Evolutionary conservation across 2,113 vertebrate species (phyloP), one percentile per base, ranked within the genome.

Genomic region (Microcebus murinus): DNA sequence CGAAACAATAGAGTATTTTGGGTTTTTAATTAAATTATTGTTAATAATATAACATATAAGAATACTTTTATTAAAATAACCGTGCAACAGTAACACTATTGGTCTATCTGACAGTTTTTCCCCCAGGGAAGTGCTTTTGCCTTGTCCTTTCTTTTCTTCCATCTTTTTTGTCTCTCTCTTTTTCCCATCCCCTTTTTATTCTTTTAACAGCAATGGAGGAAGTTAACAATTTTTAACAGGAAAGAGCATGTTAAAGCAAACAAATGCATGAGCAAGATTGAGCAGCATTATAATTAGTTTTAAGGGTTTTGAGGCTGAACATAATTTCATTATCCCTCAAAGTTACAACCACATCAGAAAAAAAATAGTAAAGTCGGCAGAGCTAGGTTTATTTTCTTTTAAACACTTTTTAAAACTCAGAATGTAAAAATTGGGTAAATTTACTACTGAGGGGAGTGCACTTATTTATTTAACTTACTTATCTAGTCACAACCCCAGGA

Each of bases 381-480:
- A 99, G 98, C 98, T 98, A 98, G 97, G 96, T 98, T 97, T 98
- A 96, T 98, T 98, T 99, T 98, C 98, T 98, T 98, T 98, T 95
- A 96, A 98, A 85, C 93, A 39, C 95, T 87, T 98, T 96, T 96
- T 88, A 97, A 98, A 98, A 97, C 96, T 98, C 96, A 98, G 98
- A 99, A 98, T 99, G 98, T 99, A 99, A 98, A 98, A 98, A 98
- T 97, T 98, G 98, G 98, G 98, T 98, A 97, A 98, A 98, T 97
- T 98, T 98, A 98, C 98, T 98, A 98, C 98, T 98, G 98, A 99
- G 99, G 99, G 99, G 99, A 99, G 99, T 99, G 99, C 99, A 99
- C 99, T 99, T 99, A 99, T 98, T 99, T 99, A 98, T 98, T 98
- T 98, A 98, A 97, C 84, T 98, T 97, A 98, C 96, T 98, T 99